Evolutionary conservation across 2,113 vertebrate genomes (phyloP), one percentile per base, ranked within the genome.

Genomic region (Sinocyclocheilus rhinocerous): DNA sequence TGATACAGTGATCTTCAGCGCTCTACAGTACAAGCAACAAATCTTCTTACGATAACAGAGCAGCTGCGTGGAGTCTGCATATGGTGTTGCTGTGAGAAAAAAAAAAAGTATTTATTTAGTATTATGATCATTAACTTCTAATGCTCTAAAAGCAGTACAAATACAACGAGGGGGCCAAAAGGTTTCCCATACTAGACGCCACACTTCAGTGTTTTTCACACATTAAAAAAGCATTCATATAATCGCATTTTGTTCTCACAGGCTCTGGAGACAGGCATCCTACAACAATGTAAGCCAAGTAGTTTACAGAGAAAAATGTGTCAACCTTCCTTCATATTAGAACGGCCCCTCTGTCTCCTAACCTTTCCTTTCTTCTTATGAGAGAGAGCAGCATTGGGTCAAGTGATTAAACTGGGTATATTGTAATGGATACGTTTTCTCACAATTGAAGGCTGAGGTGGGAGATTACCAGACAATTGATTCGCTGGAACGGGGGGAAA

Each of bases 401-500:
- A 94, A 89, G 90, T 90, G 89, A 89, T 92, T 92, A 91, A 89
- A 90, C 81, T 86, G 63, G 69, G 85, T 90, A 87, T 91, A 89
- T 90, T 88, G 87, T 88, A 89, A 88, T 87, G 89, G 92, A 90
- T 91, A 90, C 76, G 90, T 89, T 93, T 95, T 98, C 97, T 97
- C 97, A 98, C 96, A 95, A 98, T 97, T 98, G 95, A 97, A 93
- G 94, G 86, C 91, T 86, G 86, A 87, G 88, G 81, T 89, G 89
- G 92, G 92, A 97, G 96, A 97, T 98, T 97, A 94, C 92, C 87
- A 93, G 87, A 98, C 97, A 98, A 98, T 98, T 96, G 96, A 95
- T 93, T 93, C 91, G 89, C 59, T 93, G 94, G 95, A 96, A 96
- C 84, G 94, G 94, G 91, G 91, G 96, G 95, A 96, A 96, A 95